Evolutionary conservation across 1,140 invertebrate species (phyloP), one percentile per base, ranked within the genome.

Genomic region (Leptonema lineaticorne): DNA sequence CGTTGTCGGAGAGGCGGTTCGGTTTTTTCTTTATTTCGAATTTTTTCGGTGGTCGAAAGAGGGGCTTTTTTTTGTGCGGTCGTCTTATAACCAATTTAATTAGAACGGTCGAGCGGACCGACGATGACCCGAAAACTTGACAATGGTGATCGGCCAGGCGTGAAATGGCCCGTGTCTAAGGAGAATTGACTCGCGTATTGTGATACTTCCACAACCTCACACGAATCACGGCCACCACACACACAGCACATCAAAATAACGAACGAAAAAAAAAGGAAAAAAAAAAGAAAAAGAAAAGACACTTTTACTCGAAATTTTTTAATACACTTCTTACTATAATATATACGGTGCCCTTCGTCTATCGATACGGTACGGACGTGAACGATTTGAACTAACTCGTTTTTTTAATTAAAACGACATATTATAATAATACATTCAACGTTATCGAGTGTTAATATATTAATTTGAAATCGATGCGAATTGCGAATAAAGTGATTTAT

Each of bases 81-180:
- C 50, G 8, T 26, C 50, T 53, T 24, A 53, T 24, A 53, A 53
- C 50, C 24, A 26, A 59, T 59, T 59, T 33, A 59, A 59, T 59
- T 33, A 59, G 57, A 59, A 59, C 57, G 57, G 30, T 59, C 57
- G 57, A n/a, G 57, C 27, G 20, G 57, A 28, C 50, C 24, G 16
- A 20, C 20, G 57, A 14, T 30, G 62, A 50, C 26, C 62, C 59
- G 33, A 62, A 45, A 60, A 33, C 20, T n/a, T n/a, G 62, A 59
- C 65, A 58, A 48, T 59, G 65, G 65, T 29, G 56, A 28, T 67
- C 50, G 28, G 50, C 29, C 46, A 46, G 27, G 30, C 65, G 65
- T 67, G 65, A 67, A 67, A 67, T 67, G 56, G 56, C 27, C 56
- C 65, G 65, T 48, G 65, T 67, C 65, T 41, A 67, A 67, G 56